Percentiles rank a stretch among this genome's conserved stretches.
Conservation (phyloP, 2,888 invertebrate genomes). For the Geophilus truncorum region DNA sequence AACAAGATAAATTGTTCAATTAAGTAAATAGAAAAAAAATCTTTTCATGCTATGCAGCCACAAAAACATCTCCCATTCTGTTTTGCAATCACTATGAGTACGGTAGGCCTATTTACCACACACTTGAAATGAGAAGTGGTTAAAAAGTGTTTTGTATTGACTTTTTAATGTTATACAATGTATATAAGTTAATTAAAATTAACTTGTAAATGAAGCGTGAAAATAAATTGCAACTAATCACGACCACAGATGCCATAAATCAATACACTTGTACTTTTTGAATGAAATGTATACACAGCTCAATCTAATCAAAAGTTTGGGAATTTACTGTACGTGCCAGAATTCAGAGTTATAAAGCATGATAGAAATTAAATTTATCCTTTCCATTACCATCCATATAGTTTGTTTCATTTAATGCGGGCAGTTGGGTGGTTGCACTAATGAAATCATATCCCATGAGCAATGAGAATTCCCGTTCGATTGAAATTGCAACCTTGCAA, state of each 20-base stretch:
- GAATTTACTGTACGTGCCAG: not conserved
- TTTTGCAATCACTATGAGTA: not conserved
- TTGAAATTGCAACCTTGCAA: constrained; percentile 2
- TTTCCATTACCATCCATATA: not conserved
- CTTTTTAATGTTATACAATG: too few species aligned
- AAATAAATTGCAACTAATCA: not conserved
- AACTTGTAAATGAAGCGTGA: not conserved
- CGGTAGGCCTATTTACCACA: too few species aligned
- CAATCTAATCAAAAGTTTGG: not conserved
- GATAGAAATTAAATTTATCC: not conserved
- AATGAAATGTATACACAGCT: not conserved
- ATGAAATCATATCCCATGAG: constrained; percentile 15
- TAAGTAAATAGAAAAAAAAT: not conserved
- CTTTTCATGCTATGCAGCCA: not conserved
- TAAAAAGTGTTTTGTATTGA: not conserved
- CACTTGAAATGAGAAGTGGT: too few species aligned
- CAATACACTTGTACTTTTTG: not conserved
- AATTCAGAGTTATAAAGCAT: not conserved
- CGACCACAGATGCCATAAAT: not conserved
- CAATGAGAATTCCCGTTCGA: not conserved
- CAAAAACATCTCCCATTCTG: not conserved
- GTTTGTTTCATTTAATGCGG: not conserved
- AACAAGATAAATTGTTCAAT: constrained; percentile 16
- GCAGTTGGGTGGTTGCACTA: not conserved
- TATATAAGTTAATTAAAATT: not conserved